These are phyloP conservation scores for Pipra filicauda DNA, from an alignment of 2,113 vertebrate genomes.

Conservation along the genomic window DNA sequence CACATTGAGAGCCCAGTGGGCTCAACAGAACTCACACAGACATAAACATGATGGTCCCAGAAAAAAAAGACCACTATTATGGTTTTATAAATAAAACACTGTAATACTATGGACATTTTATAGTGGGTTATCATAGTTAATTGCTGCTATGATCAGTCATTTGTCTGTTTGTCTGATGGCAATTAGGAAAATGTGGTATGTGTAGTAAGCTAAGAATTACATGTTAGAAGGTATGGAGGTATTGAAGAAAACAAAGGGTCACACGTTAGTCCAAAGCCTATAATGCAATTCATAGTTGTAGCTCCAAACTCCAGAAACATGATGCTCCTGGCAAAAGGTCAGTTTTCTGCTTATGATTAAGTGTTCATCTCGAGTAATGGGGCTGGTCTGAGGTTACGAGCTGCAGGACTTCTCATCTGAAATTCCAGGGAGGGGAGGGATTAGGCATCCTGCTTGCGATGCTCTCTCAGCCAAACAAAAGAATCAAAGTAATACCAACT, in stretches of 20 bases:
- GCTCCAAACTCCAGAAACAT: not conserved
- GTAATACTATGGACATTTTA: not conserved
- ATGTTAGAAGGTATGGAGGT: not conserved
- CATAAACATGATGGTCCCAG: fast-evolving
- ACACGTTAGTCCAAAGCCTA: not conserved
- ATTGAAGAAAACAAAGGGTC: not conserved
- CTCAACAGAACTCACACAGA: not conserved
- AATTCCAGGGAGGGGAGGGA: not conserved
- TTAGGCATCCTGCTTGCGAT: not conserved
- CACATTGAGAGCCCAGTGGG: not conserved
- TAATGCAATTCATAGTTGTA: not conserved
- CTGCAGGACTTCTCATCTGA: not conserved
- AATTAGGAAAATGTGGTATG: not conserved
- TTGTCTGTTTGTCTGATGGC: not conserved
- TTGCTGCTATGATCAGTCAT: not conserved
- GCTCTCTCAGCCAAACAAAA: not conserved
- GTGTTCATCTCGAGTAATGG: not conserved
- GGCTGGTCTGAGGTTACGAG: not conserved
- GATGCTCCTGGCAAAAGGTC: not conserved
- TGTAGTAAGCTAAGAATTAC: not conserved
- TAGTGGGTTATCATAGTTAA: not conserved
- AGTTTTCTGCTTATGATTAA: not conserved
- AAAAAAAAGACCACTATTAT: not conserved
- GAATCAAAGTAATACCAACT: not conserved
- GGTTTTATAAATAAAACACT: not conserved